phyloP scores from a whole-genome alignment of 2,888 invertebrate genomes.

The Rotaria magnacalcarata region DNA sequence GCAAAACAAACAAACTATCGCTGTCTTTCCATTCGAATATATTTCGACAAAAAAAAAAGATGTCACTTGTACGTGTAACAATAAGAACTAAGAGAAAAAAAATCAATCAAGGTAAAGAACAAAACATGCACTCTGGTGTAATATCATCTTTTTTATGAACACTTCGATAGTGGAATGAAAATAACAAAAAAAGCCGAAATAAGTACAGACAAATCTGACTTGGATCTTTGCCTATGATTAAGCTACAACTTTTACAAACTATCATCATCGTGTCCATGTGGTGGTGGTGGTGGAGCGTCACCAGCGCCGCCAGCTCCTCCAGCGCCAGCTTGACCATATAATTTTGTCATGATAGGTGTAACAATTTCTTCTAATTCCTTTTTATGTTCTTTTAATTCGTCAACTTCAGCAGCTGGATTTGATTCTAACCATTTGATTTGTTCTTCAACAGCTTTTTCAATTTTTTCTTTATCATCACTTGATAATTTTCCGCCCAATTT shows the following conservation, averaged over 20 bases:
- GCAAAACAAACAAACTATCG: no score
- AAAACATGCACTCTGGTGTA: no score
- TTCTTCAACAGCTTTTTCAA: conserved; percentile 86
- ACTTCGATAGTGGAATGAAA: background rate
- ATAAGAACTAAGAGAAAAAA: background rate
- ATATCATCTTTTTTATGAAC: no score
- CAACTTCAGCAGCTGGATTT: conserved; percentile 83
- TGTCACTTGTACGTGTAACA: background rate
- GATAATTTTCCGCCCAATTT: conserved; percentile 84
- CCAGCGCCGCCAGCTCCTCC: background rate
- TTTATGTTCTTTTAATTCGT: conserved; percentile 86
- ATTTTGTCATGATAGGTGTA: conserved; percentile 88
- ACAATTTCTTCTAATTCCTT: conserved; percentile 88
- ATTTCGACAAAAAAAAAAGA: background rate
- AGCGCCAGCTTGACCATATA: conserved; percentile 65
- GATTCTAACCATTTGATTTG: conserved; percentile 95
- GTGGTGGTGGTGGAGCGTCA: background rate
- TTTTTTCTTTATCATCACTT: conserved; percentile 83
- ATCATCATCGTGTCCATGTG: conserved; percentile 44
- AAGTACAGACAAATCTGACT: background rate
- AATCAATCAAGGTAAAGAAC: no score
- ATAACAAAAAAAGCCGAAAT: background rate
- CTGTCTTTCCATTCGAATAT: background rate
- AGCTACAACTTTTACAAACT: background rate
- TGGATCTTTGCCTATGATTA: background rate